Evolutionary conservation across 2,113 vertebrate genomes (phyloP).

Genomic region (Cephalopterus ornatus): DNA sequence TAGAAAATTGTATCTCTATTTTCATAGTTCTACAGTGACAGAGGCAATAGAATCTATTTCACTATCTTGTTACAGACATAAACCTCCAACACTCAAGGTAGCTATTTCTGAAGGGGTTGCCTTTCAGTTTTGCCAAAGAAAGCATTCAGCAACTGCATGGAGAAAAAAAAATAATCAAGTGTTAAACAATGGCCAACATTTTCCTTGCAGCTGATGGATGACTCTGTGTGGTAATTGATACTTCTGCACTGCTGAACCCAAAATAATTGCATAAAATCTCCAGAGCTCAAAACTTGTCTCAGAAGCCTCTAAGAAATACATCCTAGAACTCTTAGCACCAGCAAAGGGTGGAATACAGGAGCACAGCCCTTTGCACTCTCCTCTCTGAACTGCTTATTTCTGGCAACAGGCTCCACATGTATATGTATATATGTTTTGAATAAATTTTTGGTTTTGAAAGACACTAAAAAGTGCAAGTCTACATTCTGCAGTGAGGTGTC

Average conservation of each 20-base stretch:
- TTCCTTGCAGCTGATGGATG: not conserved
- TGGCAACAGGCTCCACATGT: not conserved
- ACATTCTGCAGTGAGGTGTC: not conserved
- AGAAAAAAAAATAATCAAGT: fast-evolving
- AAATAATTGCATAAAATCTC: not conserved
- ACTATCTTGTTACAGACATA: not conserved
- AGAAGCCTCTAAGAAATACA: not conserved
- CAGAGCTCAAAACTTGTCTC: not conserved
- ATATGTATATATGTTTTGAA: not conserved
- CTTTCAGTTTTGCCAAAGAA: not conserved
- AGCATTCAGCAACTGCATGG: not conserved
- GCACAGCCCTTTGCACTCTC: not conserved
- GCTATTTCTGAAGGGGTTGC: not conserved
- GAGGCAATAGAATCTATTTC: not conserved
- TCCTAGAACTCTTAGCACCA: not conserved
- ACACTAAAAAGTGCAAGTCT: not conserved
- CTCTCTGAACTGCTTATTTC: not conserved
- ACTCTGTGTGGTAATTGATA: not conserved
- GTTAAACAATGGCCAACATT: not conserved
- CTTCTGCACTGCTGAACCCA: not conserved
- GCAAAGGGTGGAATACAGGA: not conserved
- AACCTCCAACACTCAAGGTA: not conserved
- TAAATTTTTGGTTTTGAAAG: not conserved
- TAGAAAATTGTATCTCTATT: not conserved
- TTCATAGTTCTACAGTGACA: not conserved